Conservation (phyloP, 2,113 vertebrate genomes). For the Ictalurus furcatus region DNA sequence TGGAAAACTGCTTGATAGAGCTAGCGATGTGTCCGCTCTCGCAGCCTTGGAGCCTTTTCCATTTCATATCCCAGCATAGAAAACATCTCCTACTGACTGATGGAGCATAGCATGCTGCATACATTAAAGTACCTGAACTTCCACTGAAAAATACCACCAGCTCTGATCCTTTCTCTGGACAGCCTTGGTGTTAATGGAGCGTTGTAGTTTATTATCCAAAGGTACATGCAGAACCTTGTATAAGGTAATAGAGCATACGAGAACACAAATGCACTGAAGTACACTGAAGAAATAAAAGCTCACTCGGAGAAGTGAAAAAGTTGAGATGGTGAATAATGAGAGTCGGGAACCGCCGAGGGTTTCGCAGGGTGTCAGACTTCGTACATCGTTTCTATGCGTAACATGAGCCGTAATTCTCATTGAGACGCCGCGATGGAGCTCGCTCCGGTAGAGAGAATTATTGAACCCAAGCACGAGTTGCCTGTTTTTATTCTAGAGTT, state of each 20-base stretch:
- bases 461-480: no score
- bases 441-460: no score
- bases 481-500: background rate
- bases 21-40: background rate
- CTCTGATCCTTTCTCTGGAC: background rate
- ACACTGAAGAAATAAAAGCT: no score
- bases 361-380: background rate
- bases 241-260: constrained; percentile 9
- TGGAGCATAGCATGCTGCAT: background rate
- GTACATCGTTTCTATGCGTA: background rate
- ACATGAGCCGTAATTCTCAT: background rate
- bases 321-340: background rate
- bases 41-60: background rate
- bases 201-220: background rate
- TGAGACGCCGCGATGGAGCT: background rate
- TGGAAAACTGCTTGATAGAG: background rate
- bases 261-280: background rate
- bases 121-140: background rate
- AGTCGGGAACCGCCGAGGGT: background rate
- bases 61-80: constrained; percentile 2
- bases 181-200: background rate
- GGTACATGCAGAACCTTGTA: background rate
- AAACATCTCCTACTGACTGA: constrained; percentile 3
- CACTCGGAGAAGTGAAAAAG: background rate
- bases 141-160: background rate